These are phyloP conservation scores for Orchesella cincta DNA, from an alignment of 1,140 invertebrate species.

Conservation along the genomic window DNA sequence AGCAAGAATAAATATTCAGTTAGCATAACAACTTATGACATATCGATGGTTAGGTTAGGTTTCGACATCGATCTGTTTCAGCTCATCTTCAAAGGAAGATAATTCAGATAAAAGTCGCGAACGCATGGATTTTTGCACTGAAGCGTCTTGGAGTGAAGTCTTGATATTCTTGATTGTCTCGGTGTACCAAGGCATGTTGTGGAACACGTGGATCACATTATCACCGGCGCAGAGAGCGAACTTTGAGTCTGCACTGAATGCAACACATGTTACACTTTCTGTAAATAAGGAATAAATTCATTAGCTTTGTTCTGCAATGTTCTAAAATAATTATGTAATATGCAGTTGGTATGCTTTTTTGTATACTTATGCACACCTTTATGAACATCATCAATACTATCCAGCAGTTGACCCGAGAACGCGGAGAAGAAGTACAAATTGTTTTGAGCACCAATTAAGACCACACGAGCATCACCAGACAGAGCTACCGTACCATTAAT, in stretches of 20 bases:
- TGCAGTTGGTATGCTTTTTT: background rate
- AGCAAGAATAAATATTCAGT: too few relatives aligned
- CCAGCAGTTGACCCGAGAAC: constrained; percentile 65
- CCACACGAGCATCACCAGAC: constrained; percentile 74
- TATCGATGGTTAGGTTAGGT: too few relatives aligned
- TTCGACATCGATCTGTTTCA: too few relatives aligned
- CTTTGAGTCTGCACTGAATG: constrained; percentile 73
- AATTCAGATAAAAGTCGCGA: background rate
- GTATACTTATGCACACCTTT: constrained; percentile 55
- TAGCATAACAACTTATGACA: too few relatives aligned
- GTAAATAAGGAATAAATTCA: background rate
- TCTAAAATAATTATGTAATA: constrained; percentile 53
- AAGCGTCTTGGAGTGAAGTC: constrained; percentile 57
- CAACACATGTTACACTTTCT: constrained; percentile 53
- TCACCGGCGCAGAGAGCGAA: constrained; percentile 76
- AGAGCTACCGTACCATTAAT: constrained; percentile 63
- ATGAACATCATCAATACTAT: constrained; percentile 67
- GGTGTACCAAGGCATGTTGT: constrained; percentile 76
- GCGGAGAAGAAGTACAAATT: constrained; percentile 72
- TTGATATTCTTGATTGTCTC: constrained; percentile 68
- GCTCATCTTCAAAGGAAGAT: background rate
- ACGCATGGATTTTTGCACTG: background rate
- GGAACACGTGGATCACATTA: constrained; percentile 73
- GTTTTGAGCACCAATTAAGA: constrained; percentile 68
- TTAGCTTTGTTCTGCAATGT: constrained; percentile 60